phyloP scores from a whole-genome alignment of 2,113 vertebrate species.

The Cervus canadensis region DNA sequence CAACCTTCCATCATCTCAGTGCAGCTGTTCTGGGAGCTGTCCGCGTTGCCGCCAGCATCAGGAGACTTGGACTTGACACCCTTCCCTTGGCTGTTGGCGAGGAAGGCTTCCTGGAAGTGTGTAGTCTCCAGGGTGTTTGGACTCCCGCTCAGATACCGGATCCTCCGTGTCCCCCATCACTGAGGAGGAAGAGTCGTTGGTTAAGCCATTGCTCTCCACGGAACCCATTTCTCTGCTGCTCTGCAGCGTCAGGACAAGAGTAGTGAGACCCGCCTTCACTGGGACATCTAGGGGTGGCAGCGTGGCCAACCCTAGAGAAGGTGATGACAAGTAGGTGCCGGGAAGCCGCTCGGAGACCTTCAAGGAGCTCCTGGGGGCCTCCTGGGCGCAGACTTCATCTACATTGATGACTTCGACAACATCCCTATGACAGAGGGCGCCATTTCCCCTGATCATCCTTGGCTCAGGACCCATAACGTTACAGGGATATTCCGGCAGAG shows the following conservation, averaged over 20 bases:
- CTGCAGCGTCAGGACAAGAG: accelerated
- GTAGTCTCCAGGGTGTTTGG: not conserved
- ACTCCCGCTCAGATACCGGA: not conserved
- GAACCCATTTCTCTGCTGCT: not conserved
- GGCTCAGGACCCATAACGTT: not conserved
- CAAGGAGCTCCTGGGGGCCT: not conserved
- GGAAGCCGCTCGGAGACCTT: not conserved
- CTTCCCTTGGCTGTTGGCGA: not conserved
- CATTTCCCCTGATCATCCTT: not conserved
- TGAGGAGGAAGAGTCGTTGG: not conserved
- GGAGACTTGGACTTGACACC: not conserved
- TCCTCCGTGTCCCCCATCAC: not conserved
- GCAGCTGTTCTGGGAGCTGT: not conserved
- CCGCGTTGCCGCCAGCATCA: accelerated
- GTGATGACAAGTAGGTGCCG: not conserved
- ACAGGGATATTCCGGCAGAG: not conserved
- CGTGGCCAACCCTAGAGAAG: not conserved
- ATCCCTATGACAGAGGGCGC: not conserved
- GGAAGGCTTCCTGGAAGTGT: not conserved
- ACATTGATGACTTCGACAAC: not conserved
- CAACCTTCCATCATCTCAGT: not conserved
- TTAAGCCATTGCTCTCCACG: not conserved
- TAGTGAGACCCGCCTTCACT: not conserved
- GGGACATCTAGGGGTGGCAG: not conserved
- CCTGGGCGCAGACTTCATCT: not conserved